Percentiles rank a stretch among this genome's conserved stretches.
Evolutionary conservation across 2,113 vertebrate species (phyloP).

Genomic region (Eolophus roseicapilla): DNA sequence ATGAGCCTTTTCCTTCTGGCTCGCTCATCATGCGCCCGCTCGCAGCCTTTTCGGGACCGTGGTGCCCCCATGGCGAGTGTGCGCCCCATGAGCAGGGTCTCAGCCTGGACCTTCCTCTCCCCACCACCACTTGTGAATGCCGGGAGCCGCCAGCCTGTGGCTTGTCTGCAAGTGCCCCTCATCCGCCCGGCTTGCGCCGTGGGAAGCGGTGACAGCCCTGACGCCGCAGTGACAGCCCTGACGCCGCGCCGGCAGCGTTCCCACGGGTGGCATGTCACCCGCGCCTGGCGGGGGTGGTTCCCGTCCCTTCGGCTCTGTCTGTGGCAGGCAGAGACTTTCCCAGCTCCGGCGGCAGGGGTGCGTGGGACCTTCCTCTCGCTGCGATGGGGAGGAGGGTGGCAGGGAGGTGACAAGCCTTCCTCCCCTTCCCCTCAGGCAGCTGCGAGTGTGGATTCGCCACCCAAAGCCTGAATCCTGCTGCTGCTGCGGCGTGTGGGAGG

Average conservation of each 20-base stretch:
- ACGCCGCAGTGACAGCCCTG: not conserved
- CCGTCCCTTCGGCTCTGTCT: not conserved
- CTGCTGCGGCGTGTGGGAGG: not conserved
- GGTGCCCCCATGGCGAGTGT: not conserved
- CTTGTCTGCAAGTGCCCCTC: not conserved
- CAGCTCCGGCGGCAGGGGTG: not conserved
- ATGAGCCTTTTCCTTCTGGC: not conserved
- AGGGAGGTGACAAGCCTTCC: slow-evolving; percentile 15
- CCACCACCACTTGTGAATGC: rapidly evolving
- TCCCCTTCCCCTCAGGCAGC: not conserved
- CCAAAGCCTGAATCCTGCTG: not conserved
- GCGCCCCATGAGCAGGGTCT: not conserved
- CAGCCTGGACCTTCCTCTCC: not conserved
- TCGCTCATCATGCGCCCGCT: not conserved
- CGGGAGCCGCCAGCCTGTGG: not conserved
- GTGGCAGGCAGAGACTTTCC: slow-evolving; percentile 28
- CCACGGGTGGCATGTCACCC: slow-evolving; percentile 34
- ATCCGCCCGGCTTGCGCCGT: rapidly evolving
- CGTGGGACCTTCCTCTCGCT: not conserved
- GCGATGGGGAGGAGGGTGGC: not conserved
- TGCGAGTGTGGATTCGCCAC: not conserved
- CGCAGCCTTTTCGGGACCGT: not conserved
- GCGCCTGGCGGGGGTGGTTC: not conserved
- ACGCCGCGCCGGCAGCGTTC: not conserved
- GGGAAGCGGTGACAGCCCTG: not conserved